A percentile compares a stretch with the other conserved stretches of the same genome.
Evolutionary conservation across 2,113 vertebrate species (phyloP).

Genomic region (Malurus alboscapulatus): DNA sequence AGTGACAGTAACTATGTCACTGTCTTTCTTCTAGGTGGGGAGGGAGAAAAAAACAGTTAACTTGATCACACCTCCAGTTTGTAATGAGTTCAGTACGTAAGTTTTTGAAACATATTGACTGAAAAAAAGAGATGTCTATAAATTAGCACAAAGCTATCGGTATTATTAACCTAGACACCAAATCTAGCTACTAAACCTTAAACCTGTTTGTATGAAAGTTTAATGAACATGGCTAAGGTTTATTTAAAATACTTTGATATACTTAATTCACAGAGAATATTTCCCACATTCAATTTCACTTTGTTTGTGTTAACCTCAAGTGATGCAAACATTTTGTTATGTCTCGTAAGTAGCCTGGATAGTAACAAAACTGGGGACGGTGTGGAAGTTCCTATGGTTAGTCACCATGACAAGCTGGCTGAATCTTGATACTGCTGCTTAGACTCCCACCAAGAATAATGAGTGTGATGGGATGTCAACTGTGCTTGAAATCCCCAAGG

Average conservation of each 20-base stretch:
- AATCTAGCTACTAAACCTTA: neutral
- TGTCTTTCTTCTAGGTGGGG: neutral
- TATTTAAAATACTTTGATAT: neutral
- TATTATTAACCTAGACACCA: neutral
- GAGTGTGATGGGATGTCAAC: neutral
- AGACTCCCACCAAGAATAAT: neutral
- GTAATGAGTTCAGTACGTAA: neutral
- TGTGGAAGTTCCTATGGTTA: neutral
- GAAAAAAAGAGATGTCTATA: neutral
- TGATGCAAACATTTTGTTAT: neutral
- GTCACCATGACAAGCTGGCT: neutral
- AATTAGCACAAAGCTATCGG: neutral
- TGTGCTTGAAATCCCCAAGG: neutral
- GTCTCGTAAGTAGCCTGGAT: neutral
- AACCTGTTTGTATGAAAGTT: neutral
- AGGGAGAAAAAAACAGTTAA: neutral
- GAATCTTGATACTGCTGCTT: neutral
- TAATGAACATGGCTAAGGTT: neutral
- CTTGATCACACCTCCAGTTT: neutral
- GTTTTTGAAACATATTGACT: neutral
- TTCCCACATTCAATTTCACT: neutral
- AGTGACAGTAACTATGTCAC: neutral
- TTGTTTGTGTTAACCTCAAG: neutral
- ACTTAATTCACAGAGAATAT: neutral
- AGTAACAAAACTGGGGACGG: neutral